These are phyloP conservation scores for Batillaria attramentaria DNA, from an alignment of 1,140 invertebrate species.

Conservation along the genomic window DNA sequence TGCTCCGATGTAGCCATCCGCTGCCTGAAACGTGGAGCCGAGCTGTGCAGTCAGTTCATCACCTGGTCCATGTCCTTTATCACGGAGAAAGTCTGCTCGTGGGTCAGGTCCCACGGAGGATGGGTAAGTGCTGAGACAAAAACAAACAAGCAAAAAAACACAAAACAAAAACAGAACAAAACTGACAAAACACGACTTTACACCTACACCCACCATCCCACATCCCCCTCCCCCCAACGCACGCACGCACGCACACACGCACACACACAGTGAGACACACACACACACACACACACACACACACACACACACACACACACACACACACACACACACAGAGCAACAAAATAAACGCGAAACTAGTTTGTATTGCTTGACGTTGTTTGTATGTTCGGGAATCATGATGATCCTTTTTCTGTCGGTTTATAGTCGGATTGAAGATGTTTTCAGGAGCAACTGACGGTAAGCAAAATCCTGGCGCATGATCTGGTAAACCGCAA, in stretches of 20 bases:
- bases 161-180: not conserved
- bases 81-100: constrained; percentile 14
- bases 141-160: not conserved
- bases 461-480: not conserved
- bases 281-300: not conserved
- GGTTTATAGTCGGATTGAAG: no score
- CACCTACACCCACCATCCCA: not conserved
- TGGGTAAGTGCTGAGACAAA: constrained; percentile 28
- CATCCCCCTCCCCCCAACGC: no score
- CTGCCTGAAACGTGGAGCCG: constrained; percentile 38
- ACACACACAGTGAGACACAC: not conserved
- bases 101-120: constrained; percentile 36
- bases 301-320: not conserved
- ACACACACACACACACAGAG: not conserved
- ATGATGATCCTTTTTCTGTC: not conserved
- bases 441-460: no score
- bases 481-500: not conserved
- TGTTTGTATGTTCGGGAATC: not conserved
- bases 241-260: not conserved
- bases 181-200: not conserved
- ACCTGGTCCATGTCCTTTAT: constrained; percentile 36
- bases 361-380: no score
- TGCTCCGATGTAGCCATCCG: constrained; percentile 71
- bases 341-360: not conserved
- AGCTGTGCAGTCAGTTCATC: constrained; percentile 23